phyloP scores from a whole-genome alignment of 2,113 vertebrate species.

The Zapornia atra region DNA sequence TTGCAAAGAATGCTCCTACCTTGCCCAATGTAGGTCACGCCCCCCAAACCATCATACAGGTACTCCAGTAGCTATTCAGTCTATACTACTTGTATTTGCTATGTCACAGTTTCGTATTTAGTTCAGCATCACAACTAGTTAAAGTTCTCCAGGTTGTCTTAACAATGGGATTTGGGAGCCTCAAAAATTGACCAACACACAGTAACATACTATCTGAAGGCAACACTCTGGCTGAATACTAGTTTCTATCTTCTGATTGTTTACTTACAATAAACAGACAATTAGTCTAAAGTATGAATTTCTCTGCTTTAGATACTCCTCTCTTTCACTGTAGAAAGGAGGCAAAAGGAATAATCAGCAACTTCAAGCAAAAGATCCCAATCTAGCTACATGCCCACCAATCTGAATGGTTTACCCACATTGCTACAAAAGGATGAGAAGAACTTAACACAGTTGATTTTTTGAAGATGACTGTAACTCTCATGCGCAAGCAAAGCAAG shows the following conservation, averaged over 20 bases:
- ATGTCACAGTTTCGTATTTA: background rate
- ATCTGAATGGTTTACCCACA: background rate
- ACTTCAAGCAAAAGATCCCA: background rate
- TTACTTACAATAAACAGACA: background rate
- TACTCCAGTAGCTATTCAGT: background rate
- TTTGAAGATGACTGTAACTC: background rate
- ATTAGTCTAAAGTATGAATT: background rate
- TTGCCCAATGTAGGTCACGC: background rate
- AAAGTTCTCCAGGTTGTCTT: background rate
- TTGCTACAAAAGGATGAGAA: background rate
- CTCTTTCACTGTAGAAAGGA: background rate
- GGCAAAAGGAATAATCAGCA: background rate
- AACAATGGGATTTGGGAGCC: background rate
- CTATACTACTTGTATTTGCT: background rate
- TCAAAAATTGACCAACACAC: background rate
- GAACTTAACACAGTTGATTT: background rate
- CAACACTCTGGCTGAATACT: background rate
- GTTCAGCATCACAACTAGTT: background rate
- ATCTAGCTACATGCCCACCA: rapidly evolving
- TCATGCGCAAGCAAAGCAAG: too few species aligned
- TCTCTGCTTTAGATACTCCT: background rate
- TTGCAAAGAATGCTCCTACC: background rate
- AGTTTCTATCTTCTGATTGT: background rate
- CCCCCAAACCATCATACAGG: background rate
- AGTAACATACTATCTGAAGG: background rate